These are phyloP conservation scores for Stictonetta naevosa DNA, from an alignment of 2,113 vertebrate species.

Conservation along the genomic window DNA sequence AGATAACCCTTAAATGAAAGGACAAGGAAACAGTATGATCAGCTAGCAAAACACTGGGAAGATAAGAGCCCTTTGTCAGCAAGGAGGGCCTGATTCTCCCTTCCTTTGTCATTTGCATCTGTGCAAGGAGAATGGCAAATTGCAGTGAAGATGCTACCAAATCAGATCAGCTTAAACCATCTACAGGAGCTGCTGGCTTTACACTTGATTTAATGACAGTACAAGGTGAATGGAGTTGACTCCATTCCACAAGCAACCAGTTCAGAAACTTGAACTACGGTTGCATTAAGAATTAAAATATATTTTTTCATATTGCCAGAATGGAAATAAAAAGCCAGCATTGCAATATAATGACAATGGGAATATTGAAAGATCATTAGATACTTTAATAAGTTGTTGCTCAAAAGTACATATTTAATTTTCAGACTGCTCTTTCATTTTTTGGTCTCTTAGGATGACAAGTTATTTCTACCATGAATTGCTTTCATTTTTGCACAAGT, in stretches of 20 bases:
- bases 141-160: slow-evolving; percentile 16
- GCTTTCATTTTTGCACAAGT: background rate
- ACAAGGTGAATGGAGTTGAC: slow-evolving; percentile 35
- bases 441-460: background rate
- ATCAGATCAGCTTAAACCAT: slow-evolving; percentile 33
- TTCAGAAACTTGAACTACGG: background rate
- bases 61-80: slow-evolving; percentile 55
- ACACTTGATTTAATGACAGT: slow-evolving; percentile 5
- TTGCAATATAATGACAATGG: background rate
- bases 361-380: background rate
- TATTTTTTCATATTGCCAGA: background rate
- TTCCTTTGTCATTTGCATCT: slow-evolving; percentile 51
- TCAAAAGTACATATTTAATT: slow-evolving; percentile 44
- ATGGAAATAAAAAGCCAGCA: background rate
- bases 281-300: background rate
- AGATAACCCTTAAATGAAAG: slow-evolving; percentile 64
- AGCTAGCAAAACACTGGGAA: slow-evolving; percentile 45
- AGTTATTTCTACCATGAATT: background rate
- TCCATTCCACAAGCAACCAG: background rate
- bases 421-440: slow-evolving; percentile 17
- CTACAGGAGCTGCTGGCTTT: background rate
- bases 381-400: slow-evolving; percentile 34
- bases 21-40: slow-evolving; percentile 54
- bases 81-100: slow-evolving; percentile 40
- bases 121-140: slow-evolving; percentile 59